phyloP scores from a whole-genome alignment of 2,888 invertebrate genomes.

The Sicus ferrugineus region DNA sequence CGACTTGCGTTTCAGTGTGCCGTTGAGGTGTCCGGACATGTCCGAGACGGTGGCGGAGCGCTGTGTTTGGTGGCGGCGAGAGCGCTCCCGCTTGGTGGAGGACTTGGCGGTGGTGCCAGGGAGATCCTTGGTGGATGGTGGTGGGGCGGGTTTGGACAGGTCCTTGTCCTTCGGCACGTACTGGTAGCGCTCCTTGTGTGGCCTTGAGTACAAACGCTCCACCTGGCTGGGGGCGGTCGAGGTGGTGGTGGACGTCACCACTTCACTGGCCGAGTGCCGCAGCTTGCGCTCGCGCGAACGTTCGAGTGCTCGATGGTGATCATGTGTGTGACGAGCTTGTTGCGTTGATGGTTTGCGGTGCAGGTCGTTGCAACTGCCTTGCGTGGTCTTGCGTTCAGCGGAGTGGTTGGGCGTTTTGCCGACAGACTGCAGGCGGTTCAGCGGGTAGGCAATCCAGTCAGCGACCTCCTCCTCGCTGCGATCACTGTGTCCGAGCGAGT shows the following conservation, averaged over 20 bases:
- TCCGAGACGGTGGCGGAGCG: conserved; percentile 64
- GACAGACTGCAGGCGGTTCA: conserved; percentile 59
- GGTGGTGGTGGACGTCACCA: conserved; percentile 52
- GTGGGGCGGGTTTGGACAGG: conserved; percentile 44
- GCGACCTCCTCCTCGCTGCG: conserved; percentile 56
- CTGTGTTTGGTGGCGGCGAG: conserved; percentile 64
- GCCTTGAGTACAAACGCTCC: conserved; percentile 59
- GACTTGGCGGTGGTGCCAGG: conserved; percentile 35
- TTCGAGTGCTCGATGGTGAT: conserved; percentile 37
- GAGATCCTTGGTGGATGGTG: conserved; percentile 37
- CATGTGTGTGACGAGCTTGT: conserved; percentile 40
- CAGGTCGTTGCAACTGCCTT: conserved; percentile 49
- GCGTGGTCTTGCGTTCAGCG: conserved; percentile 39
- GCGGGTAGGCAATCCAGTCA: conserved; percentile 63
- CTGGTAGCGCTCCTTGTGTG: conserved; percentile 63
- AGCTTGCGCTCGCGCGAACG: conserved; percentile 58
- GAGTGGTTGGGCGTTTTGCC: conserved; percentile 51
- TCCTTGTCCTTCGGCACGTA: conserved; percentile 59
- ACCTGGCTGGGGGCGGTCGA: conserved; percentile 48
- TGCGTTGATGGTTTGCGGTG: conserved; percentile 44
- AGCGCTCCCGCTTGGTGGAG: conserved; percentile 57
- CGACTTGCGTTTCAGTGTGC: conserved; percentile 58
- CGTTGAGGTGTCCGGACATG: conserved; percentile 57
- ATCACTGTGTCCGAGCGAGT: conserved; percentile 62
- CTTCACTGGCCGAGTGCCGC: conserved; percentile 63